Evolutionary conservation across 2,888 invertebrate genomes (phyloP).

Genomic region (Caenorhabditis japonica): DNA sequence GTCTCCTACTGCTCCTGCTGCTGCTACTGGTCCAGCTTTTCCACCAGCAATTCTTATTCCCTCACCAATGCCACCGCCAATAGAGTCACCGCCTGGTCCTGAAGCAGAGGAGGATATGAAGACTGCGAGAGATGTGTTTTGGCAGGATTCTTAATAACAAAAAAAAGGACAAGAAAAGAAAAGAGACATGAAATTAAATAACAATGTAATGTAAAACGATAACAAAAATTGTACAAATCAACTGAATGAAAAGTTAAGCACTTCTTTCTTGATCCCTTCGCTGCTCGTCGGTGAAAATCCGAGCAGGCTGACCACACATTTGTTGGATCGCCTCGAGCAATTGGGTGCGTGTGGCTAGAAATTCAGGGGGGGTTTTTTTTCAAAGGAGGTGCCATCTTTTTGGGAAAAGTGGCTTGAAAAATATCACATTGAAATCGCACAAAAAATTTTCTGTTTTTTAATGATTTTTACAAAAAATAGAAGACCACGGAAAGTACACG

Average conservation of each 20-base stretch:
- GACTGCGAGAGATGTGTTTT: slow-evolving; percentile 24
- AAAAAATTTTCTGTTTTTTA: not conserved
- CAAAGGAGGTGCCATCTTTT: no score
- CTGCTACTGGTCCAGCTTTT: no score
- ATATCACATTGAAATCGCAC: no score
- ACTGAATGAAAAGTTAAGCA: not conserved
- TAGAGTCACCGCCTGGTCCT: not conserved
- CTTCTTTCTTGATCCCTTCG: slow-evolving; percentile 14
- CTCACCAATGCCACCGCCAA: not conserved
- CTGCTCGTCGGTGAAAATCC: slow-evolving; percentile 42
- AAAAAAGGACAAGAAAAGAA: no score
- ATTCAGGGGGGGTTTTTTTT: no score
- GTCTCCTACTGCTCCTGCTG: no score
- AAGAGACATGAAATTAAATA: not conserved
- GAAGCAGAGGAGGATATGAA: slow-evolving; percentile 9
- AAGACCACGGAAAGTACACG: no score
- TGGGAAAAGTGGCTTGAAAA: no score
- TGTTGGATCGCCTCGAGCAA: slow-evolving; percentile 23
- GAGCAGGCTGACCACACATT: slow-evolving; percentile 40
- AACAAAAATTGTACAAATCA: slow-evolving; percentile 38
- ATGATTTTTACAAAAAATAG: not conserved
- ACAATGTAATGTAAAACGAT: not conserved
- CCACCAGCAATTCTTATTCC: not conserved
- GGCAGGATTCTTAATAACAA: slow-evolving; percentile 3
- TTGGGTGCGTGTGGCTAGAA: slow-evolving; percentile 20